A percentile compares a stretch with the other conserved stretches of the same genome.
These are phyloP conservation scores for Dicycla oo DNA, from an alignment of 2,888 invertebrate genomes.

Conservation along the genomic window DNA sequence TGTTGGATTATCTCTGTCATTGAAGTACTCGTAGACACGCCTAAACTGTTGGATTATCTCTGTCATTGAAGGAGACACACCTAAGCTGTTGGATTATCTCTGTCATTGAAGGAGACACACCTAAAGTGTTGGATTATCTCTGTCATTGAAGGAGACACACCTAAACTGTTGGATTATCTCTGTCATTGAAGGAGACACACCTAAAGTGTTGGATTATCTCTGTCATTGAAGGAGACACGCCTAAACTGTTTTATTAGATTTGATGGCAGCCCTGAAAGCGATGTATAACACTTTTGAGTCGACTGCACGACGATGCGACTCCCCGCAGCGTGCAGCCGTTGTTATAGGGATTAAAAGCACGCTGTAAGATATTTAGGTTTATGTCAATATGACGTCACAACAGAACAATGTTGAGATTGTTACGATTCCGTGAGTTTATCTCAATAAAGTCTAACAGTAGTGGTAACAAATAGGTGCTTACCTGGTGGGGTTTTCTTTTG, in stretches of 20 bases:
- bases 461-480: not conserved
- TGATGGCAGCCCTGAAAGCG: constrained; percentile 14
- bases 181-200: no score
- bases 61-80: no score
- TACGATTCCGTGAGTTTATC: not conserved
- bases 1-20: no score
- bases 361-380: not conserved
- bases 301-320: not conserved
- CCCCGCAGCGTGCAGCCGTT: not conserved
- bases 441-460: not conserved
- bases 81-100: no score
- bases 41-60: no score
- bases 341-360: not conserved
- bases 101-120: no score
- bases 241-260: no score
- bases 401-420: not conserved
- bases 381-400: not conserved
- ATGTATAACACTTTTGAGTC: constrained; percentile 23
- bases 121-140: no score
- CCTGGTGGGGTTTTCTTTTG: not conserved
- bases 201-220: not conserved
- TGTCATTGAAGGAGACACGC: no score
- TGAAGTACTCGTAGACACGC: no score
- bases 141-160: no score
- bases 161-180: no score